These are phyloP conservation scores for Sepioteuthis lessoniana DNA, from an alignment of 2,888 invertebrate species.

Conservation along the genomic window DNA sequence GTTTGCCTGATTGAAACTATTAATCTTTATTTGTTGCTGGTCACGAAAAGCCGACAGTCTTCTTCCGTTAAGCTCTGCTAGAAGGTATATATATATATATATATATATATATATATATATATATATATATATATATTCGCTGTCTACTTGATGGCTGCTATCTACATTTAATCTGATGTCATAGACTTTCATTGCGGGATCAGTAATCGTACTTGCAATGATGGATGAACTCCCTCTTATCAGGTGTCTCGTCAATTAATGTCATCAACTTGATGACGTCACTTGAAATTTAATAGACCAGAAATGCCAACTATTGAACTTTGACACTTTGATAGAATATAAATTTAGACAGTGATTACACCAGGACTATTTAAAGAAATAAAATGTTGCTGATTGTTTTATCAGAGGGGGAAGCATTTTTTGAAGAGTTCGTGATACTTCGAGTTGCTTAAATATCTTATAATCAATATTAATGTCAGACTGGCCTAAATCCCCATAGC, in stretches of 20 bases:
- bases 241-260: not conserved
- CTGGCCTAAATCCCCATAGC: not conserved
- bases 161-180: not conserved
- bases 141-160: not conserved
- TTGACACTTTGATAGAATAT: not conserved
- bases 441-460: not conserved
- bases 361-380: not conserved
- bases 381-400: not conserved
- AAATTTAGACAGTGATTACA: not conserved
- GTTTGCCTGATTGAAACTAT: not conserved
- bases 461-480: too few species aligned
- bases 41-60: not conserved
- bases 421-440: not conserved
- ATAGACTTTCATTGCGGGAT: not conserved
- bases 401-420: not conserved
- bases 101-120: not conserved
- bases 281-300: not conserved
- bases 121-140: not conserved
- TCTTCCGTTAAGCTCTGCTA: not conserved
- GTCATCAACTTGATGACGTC: not conserved
- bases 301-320: not conserved
- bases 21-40: not conserved
- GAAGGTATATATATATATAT: not conserved
- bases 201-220: not conserved
- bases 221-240: not conserved